Conservation (phyloP, 1,140 invertebrate species). For the Ceratina australensis region DNA sequence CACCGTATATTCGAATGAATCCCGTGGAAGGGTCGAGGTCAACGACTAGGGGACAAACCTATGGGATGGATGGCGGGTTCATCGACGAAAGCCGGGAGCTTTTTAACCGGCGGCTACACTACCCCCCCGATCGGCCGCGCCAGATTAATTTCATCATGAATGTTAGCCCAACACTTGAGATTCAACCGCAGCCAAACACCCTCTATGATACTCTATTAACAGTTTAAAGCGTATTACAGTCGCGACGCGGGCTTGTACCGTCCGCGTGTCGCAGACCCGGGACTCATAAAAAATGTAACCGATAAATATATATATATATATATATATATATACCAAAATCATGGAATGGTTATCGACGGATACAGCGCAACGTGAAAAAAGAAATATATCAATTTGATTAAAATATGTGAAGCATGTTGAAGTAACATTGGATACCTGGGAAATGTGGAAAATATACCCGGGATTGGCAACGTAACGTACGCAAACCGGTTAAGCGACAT, state of each 20-base stretch:
- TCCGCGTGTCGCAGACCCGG: constrained; percentile 32
- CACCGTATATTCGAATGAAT: constrained; percentile 21
- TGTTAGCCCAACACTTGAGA: constrained; percentile 80
- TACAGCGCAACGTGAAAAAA: too few species aligned
- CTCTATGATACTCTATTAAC: constrained; percentile 72
- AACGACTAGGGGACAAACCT: constrained; percentile 55
- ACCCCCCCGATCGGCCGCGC: constrained; percentile 56
- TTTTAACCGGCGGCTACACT: constrained; percentile 65
- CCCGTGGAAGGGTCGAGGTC: constrained; percentile 50
- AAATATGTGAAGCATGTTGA: background rate
- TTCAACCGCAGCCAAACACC: constrained; percentile 76
- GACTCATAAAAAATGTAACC: constrained; percentile 7
- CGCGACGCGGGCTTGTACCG: constrained; percentile 40
- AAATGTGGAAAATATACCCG: too few species aligned
- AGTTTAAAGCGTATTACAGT: constrained; percentile 76
- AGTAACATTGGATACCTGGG: too few species aligned
- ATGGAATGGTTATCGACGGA: background rate
- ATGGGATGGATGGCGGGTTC: constrained; percentile 49
- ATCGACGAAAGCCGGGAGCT: constrained; percentile 63
- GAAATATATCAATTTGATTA: background rate
- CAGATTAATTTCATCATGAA: constrained; percentile 80
- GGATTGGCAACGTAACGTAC: too few species aligned
- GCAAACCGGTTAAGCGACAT: too few species aligned
- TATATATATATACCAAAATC: background rate
- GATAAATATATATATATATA: constrained; percentile 6